A percentile compares a stretch with the other conserved stretches of the same genome.
Conservation (phyloP, 2,113 vertebrate species). For the Corythoichthys intestinalis region DNA sequence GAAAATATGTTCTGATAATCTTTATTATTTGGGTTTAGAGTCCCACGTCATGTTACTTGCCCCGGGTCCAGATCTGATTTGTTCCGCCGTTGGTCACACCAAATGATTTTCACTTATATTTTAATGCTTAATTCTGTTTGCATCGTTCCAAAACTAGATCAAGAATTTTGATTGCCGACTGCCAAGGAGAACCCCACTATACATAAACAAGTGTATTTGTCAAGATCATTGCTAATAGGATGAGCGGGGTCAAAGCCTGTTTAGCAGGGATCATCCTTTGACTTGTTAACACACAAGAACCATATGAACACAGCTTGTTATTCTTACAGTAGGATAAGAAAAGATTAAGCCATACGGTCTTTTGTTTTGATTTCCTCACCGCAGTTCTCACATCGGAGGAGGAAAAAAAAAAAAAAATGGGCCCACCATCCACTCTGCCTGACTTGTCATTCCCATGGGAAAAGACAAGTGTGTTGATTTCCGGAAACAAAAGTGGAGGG, state of each 20-base stretch:
- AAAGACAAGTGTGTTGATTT: neutral
- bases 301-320: conserved; percentile 45
- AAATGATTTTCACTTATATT: neutral
- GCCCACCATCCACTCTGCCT: neutral
- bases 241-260: conserved; percentile 42
- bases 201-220: conserved; percentile 4
- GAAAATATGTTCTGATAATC: too few relatives aligned
- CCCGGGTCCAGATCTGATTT: too few relatives aligned
- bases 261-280: conserved; percentile 38
- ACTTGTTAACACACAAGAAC: conserved; percentile 44
- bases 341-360: conserved; percentile 31
- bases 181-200: neutral
- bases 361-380: neutral
- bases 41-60: too few relatives aligned
- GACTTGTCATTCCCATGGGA: conserved; percentile 6
- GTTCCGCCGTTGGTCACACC: neutral
- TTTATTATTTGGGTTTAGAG: too few relatives aligned
- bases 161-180: neutral
- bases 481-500: neutral
- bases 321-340: conserved; percentile 26
- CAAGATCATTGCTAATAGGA: conserved; percentile 26
- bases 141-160: neutral
- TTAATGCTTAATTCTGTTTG: neutral
- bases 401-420: neutral
- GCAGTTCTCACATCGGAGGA: neutral